Conservation (phyloP, 2,113 vertebrate species). For the Megaceryle maxima region DNA sequence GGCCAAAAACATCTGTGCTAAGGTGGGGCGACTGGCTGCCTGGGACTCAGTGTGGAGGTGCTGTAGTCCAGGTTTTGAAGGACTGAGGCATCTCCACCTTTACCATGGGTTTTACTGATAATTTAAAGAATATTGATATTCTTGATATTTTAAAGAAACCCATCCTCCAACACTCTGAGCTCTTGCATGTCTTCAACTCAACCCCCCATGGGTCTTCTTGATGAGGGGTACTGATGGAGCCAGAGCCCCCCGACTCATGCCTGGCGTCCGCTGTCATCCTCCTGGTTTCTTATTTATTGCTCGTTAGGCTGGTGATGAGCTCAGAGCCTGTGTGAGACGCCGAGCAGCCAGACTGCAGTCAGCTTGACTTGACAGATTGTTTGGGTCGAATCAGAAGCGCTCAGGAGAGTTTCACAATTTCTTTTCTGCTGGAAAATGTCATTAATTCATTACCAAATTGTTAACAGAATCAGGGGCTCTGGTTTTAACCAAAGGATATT, state of each 20-base stretch:
- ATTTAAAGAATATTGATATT: neutral
- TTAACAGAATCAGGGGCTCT: neutral
- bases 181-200: neutral
- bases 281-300: neutral
- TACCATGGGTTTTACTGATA: rapidly evolving
- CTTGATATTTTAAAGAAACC: neutral
- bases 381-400: slow-evolving; percentile 11
- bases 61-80: neutral
- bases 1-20: neutral
- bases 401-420: slow-evolving; percentile 11
- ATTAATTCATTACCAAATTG: slow-evolving; percentile 29
- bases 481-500: neutral
- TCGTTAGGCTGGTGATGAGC: neutral
- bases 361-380: neutral
- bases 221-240: rapidly evolving
- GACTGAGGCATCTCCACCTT: neutral
- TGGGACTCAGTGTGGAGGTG: neutral
- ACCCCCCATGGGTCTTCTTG: neutral
- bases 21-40: rapidly evolving
- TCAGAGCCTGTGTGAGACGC: neutral
- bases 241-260: neutral
- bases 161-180: neutral
- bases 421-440: slow-evolving; percentile 37
- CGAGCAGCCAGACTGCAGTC: neutral
- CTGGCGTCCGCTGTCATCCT: rapidly evolving